Conservation (phyloP, 2,113 vertebrate genomes). For the Halichoeres trimaculatus region DNA sequence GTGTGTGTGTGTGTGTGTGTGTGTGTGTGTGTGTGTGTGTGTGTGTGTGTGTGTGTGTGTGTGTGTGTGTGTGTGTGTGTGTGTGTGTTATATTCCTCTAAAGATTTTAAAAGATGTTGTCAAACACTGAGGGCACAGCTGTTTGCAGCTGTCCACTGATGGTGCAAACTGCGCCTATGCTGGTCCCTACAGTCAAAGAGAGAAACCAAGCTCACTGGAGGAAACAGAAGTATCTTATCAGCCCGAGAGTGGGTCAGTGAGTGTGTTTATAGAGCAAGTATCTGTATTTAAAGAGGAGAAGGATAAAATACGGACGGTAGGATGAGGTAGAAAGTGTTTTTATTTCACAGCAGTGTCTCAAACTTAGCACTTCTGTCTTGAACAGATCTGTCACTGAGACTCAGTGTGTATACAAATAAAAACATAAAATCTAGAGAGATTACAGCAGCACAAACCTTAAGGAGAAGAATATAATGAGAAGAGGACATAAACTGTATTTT, state of each 20-base stretch:
- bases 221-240: constrained; percentile 3
- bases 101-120: constrained; percentile 42
- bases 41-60: constrained; percentile 37
- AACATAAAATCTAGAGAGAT: no score
- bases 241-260: background rate
- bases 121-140: constrained; percentile 55
- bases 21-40: constrained; percentile 37
- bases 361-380: no score
- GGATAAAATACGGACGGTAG: constrained; percentile 18
- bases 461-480: no score
- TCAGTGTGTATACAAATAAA: background rate
- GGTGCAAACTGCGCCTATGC: background rate
- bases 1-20: constrained; percentile 39
- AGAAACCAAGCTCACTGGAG: constrained; percentile 22
- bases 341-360: constrained; percentile 23
- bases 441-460: no score
- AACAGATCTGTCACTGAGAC: constrained; percentile 34
- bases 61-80: constrained; percentile 39
- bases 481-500: no score
- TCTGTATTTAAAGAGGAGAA: constrained; percentile 34
- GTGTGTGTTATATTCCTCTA: constrained; percentile 26
- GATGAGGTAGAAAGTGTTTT: constrained; percentile 2
- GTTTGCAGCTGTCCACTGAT: constrained; percentile 57
- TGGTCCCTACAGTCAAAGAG: constrained; percentile 13
- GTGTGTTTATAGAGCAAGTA: constrained; percentile 22